A percentile compares a stretch with the other conserved stretches of the same genome.
phyloP scores from a whole-genome alignment of 1,140 invertebrate species.

The Calliphora vicina region DNA sequence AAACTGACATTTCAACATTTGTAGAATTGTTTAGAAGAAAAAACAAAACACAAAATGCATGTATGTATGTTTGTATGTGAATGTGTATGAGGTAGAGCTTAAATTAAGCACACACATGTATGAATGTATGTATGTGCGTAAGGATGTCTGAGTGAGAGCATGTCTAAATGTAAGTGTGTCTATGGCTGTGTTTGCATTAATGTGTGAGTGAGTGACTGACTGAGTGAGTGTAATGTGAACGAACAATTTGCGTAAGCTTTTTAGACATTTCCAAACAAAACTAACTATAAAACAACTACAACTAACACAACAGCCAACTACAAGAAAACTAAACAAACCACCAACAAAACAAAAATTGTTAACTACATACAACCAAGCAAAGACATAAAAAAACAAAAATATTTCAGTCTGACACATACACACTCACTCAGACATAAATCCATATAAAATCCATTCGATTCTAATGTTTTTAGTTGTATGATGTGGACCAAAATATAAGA shows the following conservation, averaged over 20 bases:
- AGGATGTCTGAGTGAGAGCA: not conserved
- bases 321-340: conserved; percentile 7
- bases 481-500: too few species aligned
- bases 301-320: not conserved
- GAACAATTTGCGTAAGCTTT: conserved; percentile 37
- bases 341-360: too few species aligned
- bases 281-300: not conserved
- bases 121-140: not conserved
- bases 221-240: conserved; percentile 15
- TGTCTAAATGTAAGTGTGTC: not conserved
- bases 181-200: not conserved
- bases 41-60: not conserved
- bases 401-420: too few species aligned
- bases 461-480: not conserved
- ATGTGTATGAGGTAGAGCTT: too few species aligned
- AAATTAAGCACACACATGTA: not conserved
- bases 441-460: not conserved
- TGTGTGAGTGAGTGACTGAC: not conserved
- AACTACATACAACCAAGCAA: not conserved
- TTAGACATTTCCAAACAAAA: conserved; percentile 7
- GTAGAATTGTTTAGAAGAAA: conserved; percentile 42
- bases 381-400: too few species aligned
- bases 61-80: not conserved
- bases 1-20: conserved; percentile 61
- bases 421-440: too few species aligned